Percentiles rank a stretch among this genome's conserved stretches.
Conservation (phyloP, 2,888 invertebrate species). For the Cantharis rufa region DNA sequence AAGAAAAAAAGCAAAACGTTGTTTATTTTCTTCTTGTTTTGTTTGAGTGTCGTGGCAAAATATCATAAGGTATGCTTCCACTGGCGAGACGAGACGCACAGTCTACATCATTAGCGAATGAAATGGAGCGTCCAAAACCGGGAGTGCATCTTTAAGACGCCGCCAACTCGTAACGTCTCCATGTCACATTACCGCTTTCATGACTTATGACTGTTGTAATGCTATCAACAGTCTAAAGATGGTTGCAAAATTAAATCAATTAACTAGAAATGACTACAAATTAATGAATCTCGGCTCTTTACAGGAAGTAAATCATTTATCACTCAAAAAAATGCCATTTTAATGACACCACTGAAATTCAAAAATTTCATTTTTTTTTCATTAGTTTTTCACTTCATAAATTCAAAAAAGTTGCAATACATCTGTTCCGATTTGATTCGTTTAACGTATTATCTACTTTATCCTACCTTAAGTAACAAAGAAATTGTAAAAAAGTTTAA, state of each 20-base stretch:
- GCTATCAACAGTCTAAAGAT: constrained; percentile 32
- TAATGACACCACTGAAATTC: neutral
- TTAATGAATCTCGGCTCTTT: constrained; percentile 6
- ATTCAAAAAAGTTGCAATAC: too few species aligned
- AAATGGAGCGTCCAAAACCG: constrained; percentile 47
- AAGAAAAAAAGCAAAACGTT: neutral
- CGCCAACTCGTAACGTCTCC: constrained; percentile 34
- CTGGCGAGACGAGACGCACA: constrained; percentile 44
- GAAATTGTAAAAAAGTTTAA: too few species aligned
- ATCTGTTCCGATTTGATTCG: too few species aligned
- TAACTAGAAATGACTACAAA: constrained; percentile 25
- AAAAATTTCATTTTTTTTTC: neutral
- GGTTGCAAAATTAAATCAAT: constrained; percentile 35
- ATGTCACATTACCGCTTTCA: constrained; percentile 35
- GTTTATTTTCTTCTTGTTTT: neutral
- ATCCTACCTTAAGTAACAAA: too few species aligned
- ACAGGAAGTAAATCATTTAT: constrained; percentile 20
- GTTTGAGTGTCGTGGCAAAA: constrained; percentile 5
- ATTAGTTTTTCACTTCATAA: neutral
- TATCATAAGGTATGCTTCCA: constrained; percentile 30
- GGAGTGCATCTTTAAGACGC: constrained; percentile 40
- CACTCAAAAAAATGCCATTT: neutral
- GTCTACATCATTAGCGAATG: constrained; percentile 52
- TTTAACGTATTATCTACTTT: too few species aligned
- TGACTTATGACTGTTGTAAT: constrained; percentile 34